Evolutionary conservation across 2,797 vertebrate genomes (phyloP).

Genomic region (Poecilia picta): DNA sequence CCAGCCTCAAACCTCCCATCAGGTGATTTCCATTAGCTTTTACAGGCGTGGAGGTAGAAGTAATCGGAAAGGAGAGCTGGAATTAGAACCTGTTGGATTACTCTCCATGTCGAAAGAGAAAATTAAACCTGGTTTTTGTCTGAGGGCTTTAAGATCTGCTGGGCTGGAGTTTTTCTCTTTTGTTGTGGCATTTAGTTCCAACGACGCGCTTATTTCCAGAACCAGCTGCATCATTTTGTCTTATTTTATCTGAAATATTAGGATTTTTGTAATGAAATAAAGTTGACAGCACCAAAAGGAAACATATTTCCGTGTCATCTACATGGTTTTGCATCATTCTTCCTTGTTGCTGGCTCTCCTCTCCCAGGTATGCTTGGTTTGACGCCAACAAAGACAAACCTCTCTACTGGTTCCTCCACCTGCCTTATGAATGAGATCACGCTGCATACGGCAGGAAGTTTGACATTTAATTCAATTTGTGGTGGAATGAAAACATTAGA

Average conservation of each 20-base stretch:
- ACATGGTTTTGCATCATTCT: not conserved
- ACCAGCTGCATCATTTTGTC: not conserved
- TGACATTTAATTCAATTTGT: not conserved
- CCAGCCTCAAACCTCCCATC: slow-evolving; percentile 17
- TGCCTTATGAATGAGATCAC: not conserved
- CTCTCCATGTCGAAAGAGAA: not conserved
- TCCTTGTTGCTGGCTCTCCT: not conserved
- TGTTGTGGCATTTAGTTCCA: not conserved
- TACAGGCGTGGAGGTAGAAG: slow-evolving; percentile 20
- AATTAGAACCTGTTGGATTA: slow-evolving; percentile 4
- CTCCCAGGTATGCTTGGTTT: not conserved
- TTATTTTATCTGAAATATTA: not conserved
- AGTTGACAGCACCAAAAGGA: not conserved
- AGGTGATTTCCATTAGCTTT: slow-evolving; percentile 38
- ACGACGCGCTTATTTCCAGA: not conserved
- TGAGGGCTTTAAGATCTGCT: not conserved
- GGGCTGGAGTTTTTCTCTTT: not conserved
- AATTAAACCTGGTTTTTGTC: not conserved
- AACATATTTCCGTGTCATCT: not conserved
- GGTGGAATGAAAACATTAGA: not conserved
- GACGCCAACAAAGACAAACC: not conserved
- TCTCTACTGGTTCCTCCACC: not conserved
- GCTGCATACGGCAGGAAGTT: not conserved
- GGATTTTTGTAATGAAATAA: not conserved
- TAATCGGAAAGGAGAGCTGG: not conserved